Evolutionary conservation across 2,797 vertebrate genomes (phyloP).

Genomic region (Danio choprae): DNA sequence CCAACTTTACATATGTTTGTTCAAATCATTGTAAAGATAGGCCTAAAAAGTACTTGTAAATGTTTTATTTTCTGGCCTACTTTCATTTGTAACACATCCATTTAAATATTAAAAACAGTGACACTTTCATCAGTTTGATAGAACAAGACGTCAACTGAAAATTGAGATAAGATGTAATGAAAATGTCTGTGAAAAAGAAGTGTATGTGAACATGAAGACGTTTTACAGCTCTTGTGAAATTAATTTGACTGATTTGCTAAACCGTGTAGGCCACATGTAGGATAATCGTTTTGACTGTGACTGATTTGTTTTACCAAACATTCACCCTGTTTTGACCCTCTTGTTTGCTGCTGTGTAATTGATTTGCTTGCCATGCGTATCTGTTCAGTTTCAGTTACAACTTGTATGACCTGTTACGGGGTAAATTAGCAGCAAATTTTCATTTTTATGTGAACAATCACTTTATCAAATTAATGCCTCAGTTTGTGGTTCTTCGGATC

Average conservation of each 20-base stretch:
- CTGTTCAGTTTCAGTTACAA: no score
- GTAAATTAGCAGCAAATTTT: no score
- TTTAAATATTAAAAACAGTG: neutral
- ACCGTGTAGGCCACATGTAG: neutral
- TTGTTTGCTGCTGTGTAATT: neutral
- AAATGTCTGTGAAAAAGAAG: neutral
- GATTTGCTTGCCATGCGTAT: neutral
- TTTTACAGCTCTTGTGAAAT: neutral
- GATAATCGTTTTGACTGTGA: neutral
- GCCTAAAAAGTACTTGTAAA: neutral
- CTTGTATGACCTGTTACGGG: no score
- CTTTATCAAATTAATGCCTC: no score
- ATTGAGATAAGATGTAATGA: neutral
- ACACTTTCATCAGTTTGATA: neutral
- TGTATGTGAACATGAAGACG: neutral
- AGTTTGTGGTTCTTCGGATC: no score
- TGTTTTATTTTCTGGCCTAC: neutral
- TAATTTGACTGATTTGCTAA: neutral
- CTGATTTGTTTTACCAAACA: neutral
- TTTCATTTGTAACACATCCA: neutral
- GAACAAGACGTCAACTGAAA: neutral
- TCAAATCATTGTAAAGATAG: neutral
- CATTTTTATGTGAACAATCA: no score
- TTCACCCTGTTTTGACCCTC: neutral
- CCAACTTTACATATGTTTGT: neutral